Base-by-base conservation (phyloP, 2,113 vertebrate species). In the Fukomys damarensis region DNA sequence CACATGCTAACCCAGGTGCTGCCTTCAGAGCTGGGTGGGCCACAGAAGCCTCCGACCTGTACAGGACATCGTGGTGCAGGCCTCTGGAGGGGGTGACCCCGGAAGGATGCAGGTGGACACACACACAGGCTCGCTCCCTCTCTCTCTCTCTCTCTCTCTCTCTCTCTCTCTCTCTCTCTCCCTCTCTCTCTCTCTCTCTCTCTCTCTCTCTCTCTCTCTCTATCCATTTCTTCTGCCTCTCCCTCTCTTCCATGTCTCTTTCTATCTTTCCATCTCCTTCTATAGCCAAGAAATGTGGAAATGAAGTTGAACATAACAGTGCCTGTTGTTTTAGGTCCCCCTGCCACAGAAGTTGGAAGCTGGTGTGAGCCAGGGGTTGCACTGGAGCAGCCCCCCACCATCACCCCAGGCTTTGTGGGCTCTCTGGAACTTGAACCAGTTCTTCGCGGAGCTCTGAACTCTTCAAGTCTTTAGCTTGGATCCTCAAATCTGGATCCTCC, bases 401-500 rank as follows among this genome's bases (percentile, higher is more conserved):
- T n/a, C 30, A 0, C 41, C 28, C 1, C 2, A 0, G 41, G 52
- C 9, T 49, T 58, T 6, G 4, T 0, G 0, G 12, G 5, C 0
- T 3, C 7, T 41, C 22, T 10, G 26, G n/a, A 3, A 5, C 10
- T 4, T 58, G 17, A 56, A 58, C 56, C 56, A 58, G 46, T 49
- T 68, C 35, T 32, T 3, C 0, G 0, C 1, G 35, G 41, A 0
- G 0, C 41, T 19, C 12, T 24, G 0, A 9, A 9, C 22, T 43
- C 43, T 70, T 9, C 14, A 26, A 2, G 2, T 2, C 46, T 86
- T 68, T 66, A 38, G 32, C 30, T 58, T 10, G 41, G 58, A 59
- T 70, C 38, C 74, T 76, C 46, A 77, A 32, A n/a, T 12, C 38
- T 22, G 22, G 32, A 32, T 49, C 59, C 16, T 0, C 24, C 70